Base-by-base conservation (phyloP, 2,113 vertebrate genomes). In the Cheirogaleus medius region DNA sequence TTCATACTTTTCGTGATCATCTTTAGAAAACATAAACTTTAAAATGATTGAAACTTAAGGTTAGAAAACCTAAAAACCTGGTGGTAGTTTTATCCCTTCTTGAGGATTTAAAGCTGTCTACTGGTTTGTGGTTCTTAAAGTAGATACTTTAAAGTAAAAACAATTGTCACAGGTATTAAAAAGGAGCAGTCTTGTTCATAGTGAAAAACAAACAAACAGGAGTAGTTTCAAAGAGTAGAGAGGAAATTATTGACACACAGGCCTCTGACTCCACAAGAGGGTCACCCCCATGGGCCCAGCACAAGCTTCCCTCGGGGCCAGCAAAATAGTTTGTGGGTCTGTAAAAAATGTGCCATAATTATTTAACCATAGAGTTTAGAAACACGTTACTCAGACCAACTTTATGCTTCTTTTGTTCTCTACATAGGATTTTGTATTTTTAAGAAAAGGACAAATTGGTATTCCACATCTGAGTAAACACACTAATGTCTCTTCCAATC, bases 51-150 rank as follows among this genome's bases (percentile, higher is more conserved):
- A 68, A 81, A 68, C 21, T 49, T 54, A 60, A 88, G 25, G 60
- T 68, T 8, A 83, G 42, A 95, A 87, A 60, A 42, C 8, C 81
- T 63, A 63, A 73, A 39, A 89, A 14, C 3, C n/a, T 13, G 1
- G 17, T n/a, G 25, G 25, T 90, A 71, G 25, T 52, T 52, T 8
- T n/a, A 60, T 32, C 34, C n/a, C 13, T 96, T 85, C 63, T 56
- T 34, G 18, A 82, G 52, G 34, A 78, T 74, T 84, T 93, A 78
- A 91, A 88, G 66, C 39, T 21, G 32, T 54, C 18, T 80, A 39
- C 21, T 60, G 27, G 15, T 54, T n/a, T 54, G 42, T 91, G 56
- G 34, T 68, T 96, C 86, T 92, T 44, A 81, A 97, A 92, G 29
- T 8, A 82, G 49, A 2, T 37, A 73, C 23, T 85, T 94, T 32